Conservation (phyloP, 1,140 invertebrate species). For the Drosophila azteca region DNA sequence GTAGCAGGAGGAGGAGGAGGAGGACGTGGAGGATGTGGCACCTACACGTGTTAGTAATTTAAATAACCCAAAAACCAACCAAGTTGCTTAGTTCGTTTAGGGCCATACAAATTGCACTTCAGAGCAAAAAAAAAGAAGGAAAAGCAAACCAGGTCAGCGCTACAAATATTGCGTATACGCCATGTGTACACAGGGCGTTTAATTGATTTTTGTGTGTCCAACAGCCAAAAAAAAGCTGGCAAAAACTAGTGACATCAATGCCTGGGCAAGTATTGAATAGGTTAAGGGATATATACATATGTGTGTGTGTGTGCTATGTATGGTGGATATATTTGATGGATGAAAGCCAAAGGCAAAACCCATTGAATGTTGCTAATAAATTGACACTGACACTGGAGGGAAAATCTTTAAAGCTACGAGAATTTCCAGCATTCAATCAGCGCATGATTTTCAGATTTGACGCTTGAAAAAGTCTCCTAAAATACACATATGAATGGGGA, state of each 20-base stretch:
- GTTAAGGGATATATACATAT: background rate
- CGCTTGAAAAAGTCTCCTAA: slow-evolving; percentile 27
- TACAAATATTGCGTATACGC: slow-evolving; percentile 44
- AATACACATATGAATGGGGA: slow-evolving; percentile 14
- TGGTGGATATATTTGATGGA: slow-evolving; percentile 4
- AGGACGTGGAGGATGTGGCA: too few relatives aligned
- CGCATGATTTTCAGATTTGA: too few relatives aligned
- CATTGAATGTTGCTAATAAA: slow-evolving; percentile 1
- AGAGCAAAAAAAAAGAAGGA: background rate
- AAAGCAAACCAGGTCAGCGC: slow-evolving; percentile 24
- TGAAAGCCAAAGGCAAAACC: background rate
- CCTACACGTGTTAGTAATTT: background rate
- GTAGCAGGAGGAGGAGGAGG: too few relatives aligned
- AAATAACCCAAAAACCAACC: slow-evolving; percentile 31
- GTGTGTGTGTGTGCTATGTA: background rate
- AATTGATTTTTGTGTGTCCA: slow-evolving; percentile 35
- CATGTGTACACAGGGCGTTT: background rate
- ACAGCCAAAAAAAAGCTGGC: background rate
- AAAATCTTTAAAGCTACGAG: slow-evolving; percentile 1
- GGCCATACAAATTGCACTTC: slow-evolving; percentile 13
- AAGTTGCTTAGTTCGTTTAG: slow-evolving; percentile 20
- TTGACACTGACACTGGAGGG: background rate
- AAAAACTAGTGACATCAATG: background rate
- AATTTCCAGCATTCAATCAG: slow-evolving; percentile 28
- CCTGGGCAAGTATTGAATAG: slow-evolving; percentile 5